Conservation (phyloP, 2,888 invertebrate species). For the Physocephala rufipes region DNA sequence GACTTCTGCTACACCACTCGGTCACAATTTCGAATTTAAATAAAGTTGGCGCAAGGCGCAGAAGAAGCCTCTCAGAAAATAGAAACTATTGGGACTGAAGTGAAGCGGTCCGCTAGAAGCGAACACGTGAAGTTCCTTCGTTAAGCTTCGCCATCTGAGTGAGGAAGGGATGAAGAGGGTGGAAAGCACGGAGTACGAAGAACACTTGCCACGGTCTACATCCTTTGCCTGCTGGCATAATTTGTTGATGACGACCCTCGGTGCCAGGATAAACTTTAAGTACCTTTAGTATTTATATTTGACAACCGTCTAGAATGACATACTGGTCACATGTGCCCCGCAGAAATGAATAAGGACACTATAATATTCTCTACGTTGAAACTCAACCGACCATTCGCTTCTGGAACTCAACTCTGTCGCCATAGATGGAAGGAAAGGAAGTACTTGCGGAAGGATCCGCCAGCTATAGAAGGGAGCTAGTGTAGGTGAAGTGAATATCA, state of each 20-base stretch:
- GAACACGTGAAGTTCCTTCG: neutral
- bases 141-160: no score
- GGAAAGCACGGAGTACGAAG: no score
- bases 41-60: conserved; percentile 21
- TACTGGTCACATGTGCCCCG: conserved; percentile 26
- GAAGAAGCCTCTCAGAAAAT: conserved; percentile 14
- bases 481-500: neutral
- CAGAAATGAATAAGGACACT: neutral
- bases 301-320: conserved; percentile 12
- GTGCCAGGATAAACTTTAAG: conserved; percentile 13
- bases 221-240: neutral
- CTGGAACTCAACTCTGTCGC: neutral
- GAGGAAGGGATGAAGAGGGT: no score
- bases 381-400: neutral
- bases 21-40: conserved; percentile 28
- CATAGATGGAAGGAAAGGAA: neutral
- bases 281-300: conserved; percentile 21
- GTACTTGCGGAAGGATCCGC: neutral
- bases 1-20: conserved; percentile 2
- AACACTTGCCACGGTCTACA: no score
- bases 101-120: neutral
- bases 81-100: conserved; percentile 14
- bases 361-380: no score
- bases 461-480: no score
- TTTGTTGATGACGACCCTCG: conserved; percentile 14